Conservation (phyloP, 2,888 invertebrate species). For the Amblyjoppa proteus region DNA sequence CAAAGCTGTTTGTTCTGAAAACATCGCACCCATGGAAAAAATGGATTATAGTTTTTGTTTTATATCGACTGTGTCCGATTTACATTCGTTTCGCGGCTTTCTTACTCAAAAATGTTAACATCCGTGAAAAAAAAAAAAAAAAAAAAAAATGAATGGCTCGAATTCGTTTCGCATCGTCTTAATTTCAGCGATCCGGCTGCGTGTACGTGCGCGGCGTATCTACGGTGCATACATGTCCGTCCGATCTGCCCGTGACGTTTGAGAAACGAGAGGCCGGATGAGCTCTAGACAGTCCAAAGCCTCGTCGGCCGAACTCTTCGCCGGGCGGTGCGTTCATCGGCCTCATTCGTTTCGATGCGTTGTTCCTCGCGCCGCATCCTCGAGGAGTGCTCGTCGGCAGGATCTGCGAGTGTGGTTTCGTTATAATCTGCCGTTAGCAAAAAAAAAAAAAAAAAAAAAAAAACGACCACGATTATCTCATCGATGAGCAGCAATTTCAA, state of each 20-base stretch:
- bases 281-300: conserved; percentile 76
- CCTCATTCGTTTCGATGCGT: conserved; percentile 47
- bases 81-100: no score
- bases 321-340: conserved; percentile 29
- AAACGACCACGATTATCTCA: not conserved
- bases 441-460: no score
- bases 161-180: no score
- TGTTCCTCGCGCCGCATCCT: conserved; percentile 23
- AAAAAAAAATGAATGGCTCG: no score
- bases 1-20: no score
- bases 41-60: no score
- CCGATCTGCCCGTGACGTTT: conserved; percentile 65
- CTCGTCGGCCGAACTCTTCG: conserved; percentile 37
- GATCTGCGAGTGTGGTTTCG: not conserved
- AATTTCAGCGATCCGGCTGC: not conserved
- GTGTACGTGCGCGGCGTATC: conserved; percentile 23
- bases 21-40: no score
- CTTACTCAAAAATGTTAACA: no score
- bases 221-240: conserved; percentile 18
- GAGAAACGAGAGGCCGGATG: conserved; percentile 75
- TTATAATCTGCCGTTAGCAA: not conserved
- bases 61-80: no score
- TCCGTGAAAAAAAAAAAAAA: no score
- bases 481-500: not conserved
- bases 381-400: conserved; percentile 17